phyloP scores from a whole-genome alignment of 1,140 invertebrate species.

The Dendrolimus kikuchii region DNA sequence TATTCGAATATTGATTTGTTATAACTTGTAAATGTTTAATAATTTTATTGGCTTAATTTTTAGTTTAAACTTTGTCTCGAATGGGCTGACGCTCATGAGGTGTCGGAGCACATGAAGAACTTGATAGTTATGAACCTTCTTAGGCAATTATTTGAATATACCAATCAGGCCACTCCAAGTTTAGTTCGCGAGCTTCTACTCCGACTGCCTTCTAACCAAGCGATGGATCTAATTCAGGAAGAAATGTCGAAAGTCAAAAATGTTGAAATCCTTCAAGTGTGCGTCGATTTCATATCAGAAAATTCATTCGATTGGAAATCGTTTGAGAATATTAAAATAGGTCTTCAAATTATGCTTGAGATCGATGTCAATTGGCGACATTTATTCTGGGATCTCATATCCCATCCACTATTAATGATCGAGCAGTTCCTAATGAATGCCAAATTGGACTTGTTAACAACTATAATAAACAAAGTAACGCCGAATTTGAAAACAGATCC shows the following conservation, averaged over 20 bases:
- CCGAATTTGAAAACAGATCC: constrained; percentile 53
- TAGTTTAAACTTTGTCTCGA: constrained; percentile 76
- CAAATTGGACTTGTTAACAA: constrained; percentile 77
- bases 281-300: constrained; percentile 74
- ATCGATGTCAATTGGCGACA: constrained; percentile 71
- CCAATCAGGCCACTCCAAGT: constrained; percentile 43
- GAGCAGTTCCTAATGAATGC: constrained; percentile 85
- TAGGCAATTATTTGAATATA: constrained; percentile 58
- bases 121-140: constrained; percentile 54
- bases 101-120: constrained; percentile 64
- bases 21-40: neutral
- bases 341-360: constrained; percentile 75
- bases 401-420: constrained; percentile 79
- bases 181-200: constrained; percentile 63
- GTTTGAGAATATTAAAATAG: constrained; percentile 72
- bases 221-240: constrained; percentile 74
- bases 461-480: constrained; percentile 68
- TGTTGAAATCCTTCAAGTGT: constrained; percentile 74
- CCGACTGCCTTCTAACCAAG: constrained; percentile 68
- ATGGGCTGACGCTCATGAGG: constrained; percentile 73
- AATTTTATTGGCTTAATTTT: constrained; percentile 23
- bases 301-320: constrained; percentile 62
- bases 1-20: no score
- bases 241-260: constrained; percentile 77
- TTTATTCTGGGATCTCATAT: constrained; percentile 76